Percentiles rank a stretch among this genome's conserved stretches.
These are phyloP conservation scores for Platichthys flesus DNA, from an alignment of 2,113 vertebrate species.

Conservation along the genomic window DNA sequence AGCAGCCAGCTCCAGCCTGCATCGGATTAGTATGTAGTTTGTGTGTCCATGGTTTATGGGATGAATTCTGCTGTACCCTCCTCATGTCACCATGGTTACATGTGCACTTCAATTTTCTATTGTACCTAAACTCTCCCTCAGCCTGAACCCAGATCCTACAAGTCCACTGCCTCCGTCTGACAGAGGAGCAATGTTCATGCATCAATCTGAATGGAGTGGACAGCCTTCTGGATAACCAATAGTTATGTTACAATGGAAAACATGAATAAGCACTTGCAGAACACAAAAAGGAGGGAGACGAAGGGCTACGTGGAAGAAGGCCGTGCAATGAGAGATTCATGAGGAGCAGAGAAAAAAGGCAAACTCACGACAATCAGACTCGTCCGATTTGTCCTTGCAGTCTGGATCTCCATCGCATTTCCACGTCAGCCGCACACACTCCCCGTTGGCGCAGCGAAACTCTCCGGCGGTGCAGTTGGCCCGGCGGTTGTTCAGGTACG, in stretches of 20 bases:
- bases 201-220: background rate
- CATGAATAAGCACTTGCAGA: background rate
- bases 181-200: background rate
- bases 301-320: too few species aligned
- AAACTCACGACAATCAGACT: slow-evolving; percentile 93
- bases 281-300: background rate
- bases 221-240: background rate
- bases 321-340: background rate
- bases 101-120: background rate
- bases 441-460: slow-evolving; percentile 92
- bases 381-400: slow-evolving; percentile 98
- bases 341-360: background rate
- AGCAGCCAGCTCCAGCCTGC: background rate
- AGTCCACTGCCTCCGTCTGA: background rate
- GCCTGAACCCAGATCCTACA: background rate
- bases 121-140: background rate
- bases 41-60: background rate
- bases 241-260: too few species aligned
- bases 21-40: background rate
- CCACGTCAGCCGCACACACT: slow-evolving; percentile 93
- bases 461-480: slow-evolving; percentile 85
- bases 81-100: background rate
- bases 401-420: slow-evolving; percentile 95
- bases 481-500: slow-evolving; percentile 58
- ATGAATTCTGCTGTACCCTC: background rate